A percentile compares a stretch with the other conserved stretches of the same genome.
These are phyloP conservation scores for Synanthedon andrenaeformis DNA, from an alignment of 2,888 invertebrate genomes.

Conservation along the genomic window DNA sequence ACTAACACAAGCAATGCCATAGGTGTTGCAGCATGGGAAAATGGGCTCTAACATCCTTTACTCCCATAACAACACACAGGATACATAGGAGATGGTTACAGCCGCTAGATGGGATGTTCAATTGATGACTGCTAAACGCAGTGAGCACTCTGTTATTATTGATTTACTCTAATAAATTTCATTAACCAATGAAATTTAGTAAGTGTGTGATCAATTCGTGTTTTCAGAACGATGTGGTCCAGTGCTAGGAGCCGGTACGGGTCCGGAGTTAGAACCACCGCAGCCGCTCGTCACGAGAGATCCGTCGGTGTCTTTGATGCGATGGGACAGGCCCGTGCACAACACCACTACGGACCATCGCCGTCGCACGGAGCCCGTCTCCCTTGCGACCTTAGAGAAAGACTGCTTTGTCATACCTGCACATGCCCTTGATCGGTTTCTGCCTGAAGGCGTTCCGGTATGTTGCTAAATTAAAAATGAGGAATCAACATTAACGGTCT, in stretches of 20 bases:
- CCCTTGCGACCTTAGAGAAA: constrained; percentile 84
- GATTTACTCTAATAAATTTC: too few species aligned
- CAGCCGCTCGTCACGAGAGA: constrained; percentile 78
- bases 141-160: too few species aligned
- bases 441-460: constrained; percentile 91
- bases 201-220: not conserved
- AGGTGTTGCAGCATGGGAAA: too few species aligned
- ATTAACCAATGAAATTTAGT: too few species aligned
- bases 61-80: too few species aligned
- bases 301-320: constrained; percentile 73
- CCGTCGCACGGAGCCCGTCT: constrained; percentile 75
- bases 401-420: constrained; percentile 96
- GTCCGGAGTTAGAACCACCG: constrained; percentile 76
- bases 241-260: constrained; percentile 72
- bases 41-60: too few species aligned
- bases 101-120: too few species aligned
- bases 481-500: not conserved
- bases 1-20: too few species aligned
- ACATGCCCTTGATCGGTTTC: constrained; percentile 86
- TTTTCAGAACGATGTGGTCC: constrained; percentile 80
- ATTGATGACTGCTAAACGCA: too few species aligned
- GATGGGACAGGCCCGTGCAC: constrained; percentile 57
- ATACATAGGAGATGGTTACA: too few species aligned
- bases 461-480: constrained; percentile 11
- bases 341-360: constrained; percentile 44